Evolutionary conservation across 2,113 vertebrate species (phyloP).

Genomic region (Himantopus leucocephalus): DNA sequence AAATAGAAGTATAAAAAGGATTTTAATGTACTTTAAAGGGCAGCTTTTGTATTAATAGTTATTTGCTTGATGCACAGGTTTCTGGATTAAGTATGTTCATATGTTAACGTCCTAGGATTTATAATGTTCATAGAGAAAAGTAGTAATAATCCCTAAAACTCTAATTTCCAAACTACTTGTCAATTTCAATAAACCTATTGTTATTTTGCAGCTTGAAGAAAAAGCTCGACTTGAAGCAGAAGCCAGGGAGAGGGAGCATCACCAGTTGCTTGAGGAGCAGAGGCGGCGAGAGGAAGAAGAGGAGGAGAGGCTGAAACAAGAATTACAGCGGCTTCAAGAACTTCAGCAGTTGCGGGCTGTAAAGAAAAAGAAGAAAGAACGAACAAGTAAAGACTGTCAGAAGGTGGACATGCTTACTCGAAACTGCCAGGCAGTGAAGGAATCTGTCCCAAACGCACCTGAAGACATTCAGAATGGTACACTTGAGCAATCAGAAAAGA

Average conservation of each 20-base stretch:
- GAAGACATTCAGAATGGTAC: constrained; percentile 85
- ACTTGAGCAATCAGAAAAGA: constrained; percentile 79
- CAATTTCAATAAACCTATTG: not conserved
- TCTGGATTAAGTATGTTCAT: not conserved
- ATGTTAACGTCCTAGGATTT: not conserved
- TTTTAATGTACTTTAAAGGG: not conserved
- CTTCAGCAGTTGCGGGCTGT: constrained; percentile 84
- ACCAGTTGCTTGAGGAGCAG: constrained; percentile 81
- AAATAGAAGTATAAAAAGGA: not conserved
- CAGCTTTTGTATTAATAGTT: not conserved
- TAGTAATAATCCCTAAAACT: not conserved
- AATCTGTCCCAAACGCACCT: constrained; percentile 75
- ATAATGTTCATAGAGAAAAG: not conserved
- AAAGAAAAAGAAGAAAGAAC: constrained; percentile 96
- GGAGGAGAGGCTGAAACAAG: constrained; percentile 83
- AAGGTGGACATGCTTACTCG: constrained; percentile 68
- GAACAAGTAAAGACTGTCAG: constrained; percentile 79
- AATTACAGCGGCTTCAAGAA: constrained; percentile 87
- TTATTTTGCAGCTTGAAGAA: constrained; percentile 85
- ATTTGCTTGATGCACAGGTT: not conserved
- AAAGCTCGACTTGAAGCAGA: constrained; percentile 91
- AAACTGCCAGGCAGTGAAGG: constrained; percentile 79
- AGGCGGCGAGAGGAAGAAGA: constrained; percentile 80
- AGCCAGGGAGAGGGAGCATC: constrained; percentile 84
- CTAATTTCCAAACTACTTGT: not conserved